Conservation (phyloP, 2,113 vertebrate species). For the Sialia sialis region DNA sequence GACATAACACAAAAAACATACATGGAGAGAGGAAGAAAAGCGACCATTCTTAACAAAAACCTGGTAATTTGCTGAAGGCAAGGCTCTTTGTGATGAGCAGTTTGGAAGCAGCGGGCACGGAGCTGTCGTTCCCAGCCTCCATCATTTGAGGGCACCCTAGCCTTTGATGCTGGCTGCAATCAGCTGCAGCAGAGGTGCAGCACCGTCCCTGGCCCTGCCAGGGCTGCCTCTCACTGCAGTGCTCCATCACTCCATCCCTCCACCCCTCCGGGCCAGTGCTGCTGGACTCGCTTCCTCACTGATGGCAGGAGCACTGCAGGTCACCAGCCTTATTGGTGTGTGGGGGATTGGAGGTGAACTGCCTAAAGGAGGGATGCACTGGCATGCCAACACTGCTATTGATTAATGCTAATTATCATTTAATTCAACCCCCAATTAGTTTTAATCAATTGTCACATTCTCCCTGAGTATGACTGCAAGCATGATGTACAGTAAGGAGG, state of each 20-base stretch:
- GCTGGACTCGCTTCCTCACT: slow-evolving; percentile 24
- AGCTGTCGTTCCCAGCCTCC: slow-evolving; percentile 56
- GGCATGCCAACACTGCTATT: slow-evolving; percentile 50
- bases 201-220: slow-evolving; percentile 10
- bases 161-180: slow-evolving; percentile 59
- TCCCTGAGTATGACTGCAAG: not conserved
- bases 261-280: slow-evolving; percentile 5
- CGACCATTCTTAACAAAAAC: not conserved
- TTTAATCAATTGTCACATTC: slow-evolving; percentile 66
- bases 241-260: not conserved
- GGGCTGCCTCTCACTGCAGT: slow-evolving; percentile 29
- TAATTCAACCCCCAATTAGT: slow-evolving; percentile 70
- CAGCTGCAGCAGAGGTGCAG: slow-evolving; percentile 27
- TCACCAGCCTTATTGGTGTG: slow-evolving; percentile 53
- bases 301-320: slow-evolving; percentile 39
- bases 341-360: slow-evolving; percentile 55
- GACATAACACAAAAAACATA: not conserved
- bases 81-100: not conserved
- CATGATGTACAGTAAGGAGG: not conserved
- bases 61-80: not conserved
- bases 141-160: slow-evolving; percentile 64
- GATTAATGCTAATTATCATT: slow-evolving; percentile 70
- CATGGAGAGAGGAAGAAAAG: not conserved
- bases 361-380: slow-evolving; percentile 37
- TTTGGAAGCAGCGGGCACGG: slow-evolving; percentile 5